Conservation (phyloP, 1,140 invertebrate genomes). For the Hydropsyche tenuis region DNA sequence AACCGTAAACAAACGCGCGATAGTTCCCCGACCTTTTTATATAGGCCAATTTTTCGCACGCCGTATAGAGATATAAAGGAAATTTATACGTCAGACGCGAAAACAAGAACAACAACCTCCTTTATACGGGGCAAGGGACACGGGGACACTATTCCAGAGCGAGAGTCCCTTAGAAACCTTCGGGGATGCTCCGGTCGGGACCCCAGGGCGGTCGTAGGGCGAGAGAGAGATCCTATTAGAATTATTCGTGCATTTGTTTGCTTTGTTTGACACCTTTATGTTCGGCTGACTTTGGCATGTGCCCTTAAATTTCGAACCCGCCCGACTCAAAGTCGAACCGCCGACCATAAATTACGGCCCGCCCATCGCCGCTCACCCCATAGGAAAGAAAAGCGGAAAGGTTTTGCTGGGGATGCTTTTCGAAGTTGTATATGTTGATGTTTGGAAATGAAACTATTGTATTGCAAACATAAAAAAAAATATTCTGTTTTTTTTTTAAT, state of each 20-base stretch:
- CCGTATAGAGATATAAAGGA: slow-evolving; percentile 26
- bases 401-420: not conserved
- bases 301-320: slow-evolving; percentile 15
- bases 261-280: slow-evolving; percentile 44
- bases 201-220: slow-evolving; percentile 3
- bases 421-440: too few relatives aligned
- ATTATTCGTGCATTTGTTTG: slow-evolving; percentile 44
- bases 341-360: slow-evolving; percentile 44
- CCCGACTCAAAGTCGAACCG: slow-evolving; percentile 45
- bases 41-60: too few relatives aligned
- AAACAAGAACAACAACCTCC: not conserved
- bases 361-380: not conserved
- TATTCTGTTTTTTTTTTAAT: too few relatives aligned
- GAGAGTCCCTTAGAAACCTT: not conserved
- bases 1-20: too few relatives aligned
- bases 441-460: too few relatives aligned
- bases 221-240: slow-evolving; percentile 31
- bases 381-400: not conserved
- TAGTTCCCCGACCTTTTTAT: too few relatives aligned
- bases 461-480: too few relatives aligned
- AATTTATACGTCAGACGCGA: slow-evolving; percentile 34
- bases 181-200: not conserved
- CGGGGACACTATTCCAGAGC: too few relatives aligned
- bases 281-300: slow-evolving; percentile 45
- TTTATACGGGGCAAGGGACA: not conserved